Base-by-base conservation (phyloP, 2,113 vertebrate species). In the Vulpes vulpes region DNA sequence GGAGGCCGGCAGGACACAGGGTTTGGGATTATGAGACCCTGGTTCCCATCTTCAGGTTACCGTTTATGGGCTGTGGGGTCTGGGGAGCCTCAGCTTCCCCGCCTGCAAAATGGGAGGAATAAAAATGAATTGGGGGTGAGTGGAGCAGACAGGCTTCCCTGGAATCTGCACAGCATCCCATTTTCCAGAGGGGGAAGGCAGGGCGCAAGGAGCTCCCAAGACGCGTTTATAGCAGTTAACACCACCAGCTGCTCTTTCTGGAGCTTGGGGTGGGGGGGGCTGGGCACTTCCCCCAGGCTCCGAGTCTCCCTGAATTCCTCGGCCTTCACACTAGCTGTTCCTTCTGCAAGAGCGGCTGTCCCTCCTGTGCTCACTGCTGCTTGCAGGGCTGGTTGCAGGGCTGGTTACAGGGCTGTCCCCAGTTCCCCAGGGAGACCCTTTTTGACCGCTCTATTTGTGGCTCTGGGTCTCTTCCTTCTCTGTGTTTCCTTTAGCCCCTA, bases 151-250 rank as follows among this genome's bases (percentile, higher is more conserved):
- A 1, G 27, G 57, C 6, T 38, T 30, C 25, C 17, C 53, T 2
- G 0, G 16, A 53, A 14, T 16, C 32, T 43, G 7, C n/a, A 8
- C 0, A 1, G 53, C 32, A 27, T 1, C 38, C 38, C 1, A 0
- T 32, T 83, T 82, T 69, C 95, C 53, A 71, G 80, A 62, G 76
- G 55, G 43, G 19, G 79, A 49, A 38, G 27, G 55, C 35, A 2
- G 71, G 35, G 55, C 0, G 16, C 81, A 15, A n/a, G 62, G 32
- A 38, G 11, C 35, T 19, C 12, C 2, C 5, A 11, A 76, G 55
- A 10, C 5, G 43, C 1, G 5, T 23, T 55, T 8, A 3, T 0
- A 7, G 85, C 32, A 9, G 1, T 3, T 3, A 10, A 59, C 11
- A 11, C 35, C 11, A 11, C 5, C n/a, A 25, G 60, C 88, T 35